Evolutionary conservation across 1,140 invertebrate genomes (phyloP).

Genomic region (Ceratoteleas bidentatus): DNA sequence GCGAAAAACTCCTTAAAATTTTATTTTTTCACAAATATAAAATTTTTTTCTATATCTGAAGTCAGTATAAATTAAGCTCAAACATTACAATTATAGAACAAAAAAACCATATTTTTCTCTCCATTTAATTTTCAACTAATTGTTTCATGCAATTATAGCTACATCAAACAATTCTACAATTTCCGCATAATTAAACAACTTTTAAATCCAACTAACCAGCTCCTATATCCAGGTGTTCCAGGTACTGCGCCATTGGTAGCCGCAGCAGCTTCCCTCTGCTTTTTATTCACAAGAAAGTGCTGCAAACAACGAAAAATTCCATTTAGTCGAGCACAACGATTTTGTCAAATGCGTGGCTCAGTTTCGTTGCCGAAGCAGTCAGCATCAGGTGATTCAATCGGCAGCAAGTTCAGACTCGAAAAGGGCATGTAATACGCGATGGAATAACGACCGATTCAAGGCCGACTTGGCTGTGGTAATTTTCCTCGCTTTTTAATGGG

Average conservation of each 20-base stretch:
- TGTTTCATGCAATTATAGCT: too few species aligned
- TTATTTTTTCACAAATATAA: too few species aligned
- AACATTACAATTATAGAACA: too few species aligned
- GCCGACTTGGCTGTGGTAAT: conserved; percentile 29
- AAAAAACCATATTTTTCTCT: too few species aligned
- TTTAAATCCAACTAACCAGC: conserved; percentile 92
- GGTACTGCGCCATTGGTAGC: conserved; percentile 87
- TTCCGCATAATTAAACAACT: too few species aligned
- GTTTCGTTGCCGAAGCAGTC: conserved; percentile 13
- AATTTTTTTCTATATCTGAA: too few species aligned
- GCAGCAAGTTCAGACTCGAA: not conserved
- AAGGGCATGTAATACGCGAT: conserved; percentile 13
- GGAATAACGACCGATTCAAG: conserved; percentile 38
- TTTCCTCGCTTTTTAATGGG: conserved; percentile 61
- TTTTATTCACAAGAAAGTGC: conserved; percentile 95
- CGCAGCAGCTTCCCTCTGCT: conserved; percentile 89
- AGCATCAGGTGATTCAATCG: conserved; percentile 16
- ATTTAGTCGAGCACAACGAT: too few species aligned
- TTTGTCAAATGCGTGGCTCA: conserved; percentile 20
- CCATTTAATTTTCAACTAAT: too few species aligned
- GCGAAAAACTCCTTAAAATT: too few species aligned
- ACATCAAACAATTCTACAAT: too few species aligned
- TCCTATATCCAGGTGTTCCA: conserved; percentile 87
- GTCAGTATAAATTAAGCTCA: too few species aligned
- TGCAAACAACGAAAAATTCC: conserved; percentile 78